Evolutionary conservation across 2,797 vertebrate species (phyloP).

Genomic region (Etheostoma nigrum): DNA sequence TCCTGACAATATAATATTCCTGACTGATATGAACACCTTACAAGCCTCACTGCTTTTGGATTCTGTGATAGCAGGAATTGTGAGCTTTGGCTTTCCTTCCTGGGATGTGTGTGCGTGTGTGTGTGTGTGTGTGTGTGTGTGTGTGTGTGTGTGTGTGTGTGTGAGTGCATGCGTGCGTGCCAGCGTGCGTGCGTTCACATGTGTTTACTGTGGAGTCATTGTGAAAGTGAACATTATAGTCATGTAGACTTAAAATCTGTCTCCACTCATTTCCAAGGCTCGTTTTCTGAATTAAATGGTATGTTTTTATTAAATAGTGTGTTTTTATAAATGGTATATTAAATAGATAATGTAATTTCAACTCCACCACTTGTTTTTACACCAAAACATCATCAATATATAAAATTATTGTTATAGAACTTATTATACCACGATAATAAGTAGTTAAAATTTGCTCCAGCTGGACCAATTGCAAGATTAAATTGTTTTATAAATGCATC

Average conservation of each 20-base stretch:
- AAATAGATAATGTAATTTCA: not conserved
- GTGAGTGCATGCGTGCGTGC: not conserved
- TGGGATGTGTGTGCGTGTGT: not conserved
- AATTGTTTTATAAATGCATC: not conserved
- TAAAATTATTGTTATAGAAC: not conserved
- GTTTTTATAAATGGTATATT: not conserved
- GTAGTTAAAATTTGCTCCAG: not conserved
- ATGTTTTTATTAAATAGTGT: too few species aligned
- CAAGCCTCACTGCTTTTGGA: not conserved
- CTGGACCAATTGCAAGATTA: not conserved
- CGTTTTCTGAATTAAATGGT: not conserved
- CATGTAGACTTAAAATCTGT: not conserved
- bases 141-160: slow-evolving; percentile 3
- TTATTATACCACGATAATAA: not conserved
- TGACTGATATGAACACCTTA: slow-evolving; percentile 17
- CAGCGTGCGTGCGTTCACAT: not conserved
- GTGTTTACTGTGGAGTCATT: slow-evolving; percentile 5
- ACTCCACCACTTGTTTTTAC: not conserved
- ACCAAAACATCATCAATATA: not conserved
- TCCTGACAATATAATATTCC: slow-evolving; percentile 27
- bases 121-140: not conserved
- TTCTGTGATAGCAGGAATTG: not conserved
- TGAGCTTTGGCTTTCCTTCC: not conserved
- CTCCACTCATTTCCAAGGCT: not conserved
- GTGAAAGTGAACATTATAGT: slow-evolving; percentile 20